Evolutionary conservation across 2,113 vertebrate genomes (phyloP).

Genomic region (Nibea albiflora): DNA sequence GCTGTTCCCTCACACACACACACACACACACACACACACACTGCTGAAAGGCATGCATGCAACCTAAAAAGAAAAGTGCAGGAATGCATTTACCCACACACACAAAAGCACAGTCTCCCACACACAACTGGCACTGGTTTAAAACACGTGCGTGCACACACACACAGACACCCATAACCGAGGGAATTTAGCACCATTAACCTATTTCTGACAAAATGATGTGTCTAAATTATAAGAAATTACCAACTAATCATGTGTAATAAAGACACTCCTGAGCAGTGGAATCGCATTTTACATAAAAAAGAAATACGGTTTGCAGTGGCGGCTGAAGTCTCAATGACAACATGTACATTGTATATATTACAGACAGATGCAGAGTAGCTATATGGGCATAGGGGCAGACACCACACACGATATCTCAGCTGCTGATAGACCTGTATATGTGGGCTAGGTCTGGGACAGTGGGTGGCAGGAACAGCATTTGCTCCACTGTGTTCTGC

Average conservation of each 20-base stretch:
- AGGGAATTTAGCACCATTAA: slow-evolving; percentile 27
- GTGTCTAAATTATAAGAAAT: slow-evolving; percentile 32
- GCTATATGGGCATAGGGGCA: slow-evolving; percentile 72
- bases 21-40: slow-evolving; percentile 9
- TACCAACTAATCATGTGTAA: neutral
- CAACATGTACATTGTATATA: slow-evolving; percentile 35
- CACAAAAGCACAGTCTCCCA: slow-evolving; percentile 15
- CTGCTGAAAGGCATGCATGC: slow-evolving; percentile 5
- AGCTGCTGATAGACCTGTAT: slow-evolving; percentile 33
- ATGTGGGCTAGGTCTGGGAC: slow-evolving; percentile 39
- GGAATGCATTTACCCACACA: slow-evolving; percentile 16
- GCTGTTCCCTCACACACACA: slow-evolving; percentile 33
- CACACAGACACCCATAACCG: neutral
- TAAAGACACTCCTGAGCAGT: neutral
- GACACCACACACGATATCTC: slow-evolving; percentile 62
- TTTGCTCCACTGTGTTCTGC: neutral
- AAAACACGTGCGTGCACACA: neutral
- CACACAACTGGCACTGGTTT: neutral
- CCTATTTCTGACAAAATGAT: slow-evolving; percentile 30
- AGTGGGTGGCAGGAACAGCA: slow-evolving; percentile 25
- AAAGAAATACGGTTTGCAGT: neutral
- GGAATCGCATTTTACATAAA: slow-evolving; percentile 24
- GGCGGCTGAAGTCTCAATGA: neutral
- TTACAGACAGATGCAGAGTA: slow-evolving; percentile 38
- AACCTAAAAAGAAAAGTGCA: neutral